Evolutionary conservation across 2,888 invertebrate species (phyloP).

Genomic region (Drosophila fungiperda): DNA sequence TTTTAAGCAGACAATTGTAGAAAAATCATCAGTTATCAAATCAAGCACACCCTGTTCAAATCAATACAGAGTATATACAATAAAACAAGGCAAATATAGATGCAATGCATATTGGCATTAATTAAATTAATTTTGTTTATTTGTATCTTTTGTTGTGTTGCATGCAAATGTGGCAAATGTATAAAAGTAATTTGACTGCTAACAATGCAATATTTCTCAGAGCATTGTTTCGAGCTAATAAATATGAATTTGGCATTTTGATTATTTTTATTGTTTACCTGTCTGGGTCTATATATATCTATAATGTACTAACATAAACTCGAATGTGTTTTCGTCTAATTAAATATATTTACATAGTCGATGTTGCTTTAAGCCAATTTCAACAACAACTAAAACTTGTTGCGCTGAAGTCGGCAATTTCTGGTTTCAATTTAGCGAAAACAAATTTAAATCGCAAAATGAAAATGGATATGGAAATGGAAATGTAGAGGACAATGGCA

Average conservation of each 20-base stretch:
- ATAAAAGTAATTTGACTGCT: conserved; percentile 9
- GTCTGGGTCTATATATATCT: neutral
- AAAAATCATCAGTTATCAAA: neutral
- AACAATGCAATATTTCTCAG: conserved; percentile 31
- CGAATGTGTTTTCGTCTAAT: conserved; percentile 32
- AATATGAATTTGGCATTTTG: conserved; percentile 12
- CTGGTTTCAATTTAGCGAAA: conserved; percentile 24
- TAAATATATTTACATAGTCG: conserved; percentile 8
- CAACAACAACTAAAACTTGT: conserved; percentile 25
- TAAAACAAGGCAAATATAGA: neutral
- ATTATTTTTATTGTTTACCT: neutral
- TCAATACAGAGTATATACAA: neutral
- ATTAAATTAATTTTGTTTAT: conserved; percentile 34
- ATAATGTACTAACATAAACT: conserved; percentile 6
- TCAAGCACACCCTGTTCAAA: neutral
- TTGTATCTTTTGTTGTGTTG: neutral
- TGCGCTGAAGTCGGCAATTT: conserved; percentile 22
- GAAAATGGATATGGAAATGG: conserved; percentile 26
- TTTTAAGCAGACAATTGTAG: neutral
- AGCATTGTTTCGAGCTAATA: conserved; percentile 26
- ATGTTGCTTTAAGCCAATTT: conserved; percentile 24
- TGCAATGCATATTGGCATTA: conserved; percentile 38
- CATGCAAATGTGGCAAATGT: conserved; percentile 47
- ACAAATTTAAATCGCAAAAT: conserved; percentile 28
- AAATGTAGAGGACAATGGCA: conserved; percentile 28